Conservation (phyloP, 2,113 vertebrate genomes). For the Neotragus moschatus region DNA sequence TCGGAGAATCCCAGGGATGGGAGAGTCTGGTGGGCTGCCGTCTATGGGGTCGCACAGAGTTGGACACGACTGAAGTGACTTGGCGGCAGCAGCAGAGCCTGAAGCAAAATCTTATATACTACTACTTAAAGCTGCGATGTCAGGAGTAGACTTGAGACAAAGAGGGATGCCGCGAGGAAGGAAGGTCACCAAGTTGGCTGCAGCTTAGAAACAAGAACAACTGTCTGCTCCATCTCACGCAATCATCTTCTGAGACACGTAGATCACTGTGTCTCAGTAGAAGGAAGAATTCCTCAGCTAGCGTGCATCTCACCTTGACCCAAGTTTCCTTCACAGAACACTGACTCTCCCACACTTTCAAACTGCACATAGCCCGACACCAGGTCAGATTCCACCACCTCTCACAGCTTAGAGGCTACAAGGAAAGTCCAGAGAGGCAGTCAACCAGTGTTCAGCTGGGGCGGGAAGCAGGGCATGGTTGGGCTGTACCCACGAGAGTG, state of each 20-base stretch:
- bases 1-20: no score
- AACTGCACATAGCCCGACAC: background rate
- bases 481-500: background rate
- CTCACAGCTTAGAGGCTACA: background rate
- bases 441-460: background rate
- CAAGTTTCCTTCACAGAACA: background rate
- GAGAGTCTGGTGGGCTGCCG: no score
- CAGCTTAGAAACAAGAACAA: background rate
- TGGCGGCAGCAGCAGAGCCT: no score
- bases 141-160: background rate
- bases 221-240: background rate
- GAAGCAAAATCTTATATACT: background rate
- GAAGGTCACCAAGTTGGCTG: background rate
- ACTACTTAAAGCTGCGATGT: background rate
- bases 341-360: background rate
- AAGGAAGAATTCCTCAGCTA: background rate
- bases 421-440: background rate
- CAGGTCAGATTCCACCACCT: background rate
- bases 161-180: background rate
- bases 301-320: background rate
- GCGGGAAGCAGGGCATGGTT: background rate
- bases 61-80: no score
- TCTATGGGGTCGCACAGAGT: no score
- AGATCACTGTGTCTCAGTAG: background rate
- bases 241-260: background rate